A percentile compares a stretch with the other conserved stretches of the same genome.
Conservation (phyloP, 1,140 invertebrate species). For the Diabrotica virgifera region DNA sequence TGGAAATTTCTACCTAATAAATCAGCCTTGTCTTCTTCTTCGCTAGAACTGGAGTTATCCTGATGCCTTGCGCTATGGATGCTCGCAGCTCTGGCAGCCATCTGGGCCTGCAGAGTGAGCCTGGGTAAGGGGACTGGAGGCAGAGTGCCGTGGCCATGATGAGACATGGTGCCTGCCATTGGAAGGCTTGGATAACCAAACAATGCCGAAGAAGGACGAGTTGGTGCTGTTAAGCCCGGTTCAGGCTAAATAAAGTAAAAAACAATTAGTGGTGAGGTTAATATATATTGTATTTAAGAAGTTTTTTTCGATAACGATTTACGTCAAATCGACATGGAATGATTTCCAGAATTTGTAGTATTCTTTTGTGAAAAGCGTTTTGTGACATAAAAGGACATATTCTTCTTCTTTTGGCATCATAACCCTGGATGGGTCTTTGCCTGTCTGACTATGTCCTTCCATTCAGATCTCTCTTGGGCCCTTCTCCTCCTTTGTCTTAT, state of each 20-base stretch:
- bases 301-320: no score
- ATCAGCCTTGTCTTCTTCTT: slow-evolving; percentile 70
- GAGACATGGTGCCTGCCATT: slow-evolving; percentile 46
- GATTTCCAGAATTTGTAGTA: no score
- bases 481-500: no score
- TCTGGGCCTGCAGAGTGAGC: slow-evolving; percentile 51
- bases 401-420: no score
- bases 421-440: no score
- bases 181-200: slow-evolving; percentile 67
- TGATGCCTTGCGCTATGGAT: slow-evolving; percentile 48
- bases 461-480: no score
- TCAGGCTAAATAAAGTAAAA: slow-evolving; percentile 53
- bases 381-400: no score
- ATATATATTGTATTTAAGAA: no score
- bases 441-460: no score
- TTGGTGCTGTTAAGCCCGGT: slow-evolving; percentile 59
- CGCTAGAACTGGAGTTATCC: slow-evolving; percentile 63
- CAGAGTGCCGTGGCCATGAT: slow-evolving; percentile 51
- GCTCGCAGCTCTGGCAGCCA: slow-evolving; percentile 50
- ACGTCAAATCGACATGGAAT: no score
- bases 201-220: slow-evolving; percentile 77
- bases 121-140: slow-evolving; percentile 73
- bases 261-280: no score
- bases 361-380: no score
- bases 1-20: slow-evolving; percentile 64